Conservation (phyloP, 2,797 vertebrate species). For the Sebastes ruberrimus region DNA sequence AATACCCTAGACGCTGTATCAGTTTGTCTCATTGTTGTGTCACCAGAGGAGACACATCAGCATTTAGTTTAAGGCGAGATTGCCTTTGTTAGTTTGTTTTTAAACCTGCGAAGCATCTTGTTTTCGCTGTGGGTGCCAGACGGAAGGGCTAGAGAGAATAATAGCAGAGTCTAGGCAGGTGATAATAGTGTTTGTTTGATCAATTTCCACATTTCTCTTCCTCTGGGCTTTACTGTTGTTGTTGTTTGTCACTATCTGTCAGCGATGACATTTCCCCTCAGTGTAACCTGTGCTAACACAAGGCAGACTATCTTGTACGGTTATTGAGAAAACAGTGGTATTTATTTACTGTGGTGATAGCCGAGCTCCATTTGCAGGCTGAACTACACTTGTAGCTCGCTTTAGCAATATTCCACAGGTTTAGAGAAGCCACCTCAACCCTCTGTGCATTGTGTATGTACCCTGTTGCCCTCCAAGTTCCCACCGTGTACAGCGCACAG, state of each 20-base stretch:
- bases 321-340: constrained; percentile 15
- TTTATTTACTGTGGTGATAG: constrained; percentile 12
- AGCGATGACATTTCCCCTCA: constrained; percentile 27
- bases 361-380: not conserved
- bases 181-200: constrained; percentile 57
- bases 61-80: not conserved
- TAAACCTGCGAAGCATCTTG: constrained; percentile 19
- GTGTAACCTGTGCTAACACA: not conserved
- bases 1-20: not conserved
- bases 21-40: constrained; percentile 21
- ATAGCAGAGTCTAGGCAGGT: constrained; percentile 6
- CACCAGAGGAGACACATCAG: constrained; percentile 10
- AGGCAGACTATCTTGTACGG: not conserved
- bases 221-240: constrained; percentile 13
- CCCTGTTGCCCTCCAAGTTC: not conserved
- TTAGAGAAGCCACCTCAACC: not conserved
- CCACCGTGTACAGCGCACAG: not conserved
- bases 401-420: not conserved
- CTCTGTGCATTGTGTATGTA: not conserved
- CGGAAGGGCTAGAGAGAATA: not conserved
- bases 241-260: constrained; percentile 45
- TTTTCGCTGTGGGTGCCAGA: constrained; percentile 1
- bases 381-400: not conserved
- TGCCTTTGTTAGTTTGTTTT: constrained; percentile 36
- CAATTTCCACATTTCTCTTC: constrained; percentile 39